These are phyloP conservation scores for Acipenser ruthenus DNA, from an alignment of 2,797 vertebrate genomes.

Conservation along the genomic window DNA sequence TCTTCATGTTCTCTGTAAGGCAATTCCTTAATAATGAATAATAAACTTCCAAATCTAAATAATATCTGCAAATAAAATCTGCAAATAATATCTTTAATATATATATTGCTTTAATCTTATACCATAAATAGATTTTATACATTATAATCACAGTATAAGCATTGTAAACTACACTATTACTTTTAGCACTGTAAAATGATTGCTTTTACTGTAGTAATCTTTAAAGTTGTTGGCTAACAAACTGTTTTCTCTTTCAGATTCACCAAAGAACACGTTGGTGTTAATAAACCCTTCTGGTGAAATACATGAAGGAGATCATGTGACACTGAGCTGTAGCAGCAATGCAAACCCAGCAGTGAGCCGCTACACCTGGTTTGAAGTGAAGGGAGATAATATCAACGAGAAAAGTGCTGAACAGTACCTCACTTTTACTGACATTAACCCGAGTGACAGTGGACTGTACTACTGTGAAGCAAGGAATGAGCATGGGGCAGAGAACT, in stretches of 20 bases:
- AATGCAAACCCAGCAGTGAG: constrained; percentile 39
- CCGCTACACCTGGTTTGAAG: constrained; percentile 43
- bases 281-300: constrained; percentile 19
- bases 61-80: too few relatives aligned
- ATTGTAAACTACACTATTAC: background rate
- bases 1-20: constrained; percentile 43
- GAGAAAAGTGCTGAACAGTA: constrained; percentile 26
- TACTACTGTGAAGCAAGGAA: constrained; percentile 1
- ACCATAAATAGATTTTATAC: too few relatives aligned
- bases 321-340: constrained; percentile 42
- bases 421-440: constrained; percentile 14
- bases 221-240: background rate
- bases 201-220: background rate
- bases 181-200: background rate
- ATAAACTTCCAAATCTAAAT: too few relatives aligned
- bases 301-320: constrained; percentile 32
- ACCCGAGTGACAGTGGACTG: background rate
- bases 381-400: constrained; percentile 12
- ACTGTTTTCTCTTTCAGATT: constrained; percentile 29
- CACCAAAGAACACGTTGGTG: constrained; percentile 34
- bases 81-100: too few relatives aligned
- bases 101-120: too few relatives aligned
- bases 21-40: background rate
- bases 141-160: too few relatives aligned
- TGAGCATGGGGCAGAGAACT: background rate